Evolutionary conservation across 2,797 vertebrate genomes (phyloP).

Genomic region (Lepus townsendii): DNA sequence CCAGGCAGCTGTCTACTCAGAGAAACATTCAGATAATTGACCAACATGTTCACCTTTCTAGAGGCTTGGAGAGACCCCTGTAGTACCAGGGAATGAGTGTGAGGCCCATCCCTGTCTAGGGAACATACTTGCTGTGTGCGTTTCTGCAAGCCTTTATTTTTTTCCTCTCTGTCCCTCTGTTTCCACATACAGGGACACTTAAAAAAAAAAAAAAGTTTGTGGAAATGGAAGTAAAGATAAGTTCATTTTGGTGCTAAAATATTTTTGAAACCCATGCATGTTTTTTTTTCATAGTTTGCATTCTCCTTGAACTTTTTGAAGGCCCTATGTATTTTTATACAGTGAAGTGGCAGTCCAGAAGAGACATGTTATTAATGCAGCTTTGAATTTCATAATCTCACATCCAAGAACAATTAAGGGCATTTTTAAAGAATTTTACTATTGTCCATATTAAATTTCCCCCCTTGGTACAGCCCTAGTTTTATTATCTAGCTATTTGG

Average conservation of each 20-base stretch:
- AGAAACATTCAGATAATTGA: not conserved
- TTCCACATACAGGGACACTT: not conserved
- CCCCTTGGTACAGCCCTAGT: not conserved
- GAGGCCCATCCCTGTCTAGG: not conserved
- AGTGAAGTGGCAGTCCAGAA: not conserved
- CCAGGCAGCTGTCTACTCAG: not conserved
- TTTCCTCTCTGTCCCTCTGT: not conserved
- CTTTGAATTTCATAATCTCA: constrained; percentile 40
- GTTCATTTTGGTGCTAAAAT: no score
- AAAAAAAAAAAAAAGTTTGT: no score
- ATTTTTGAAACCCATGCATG: no score
- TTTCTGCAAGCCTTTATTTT: not conserved
- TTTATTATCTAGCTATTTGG: constrained; percentile 24
- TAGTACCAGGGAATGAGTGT: not conserved
- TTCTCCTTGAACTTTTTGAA: no score
- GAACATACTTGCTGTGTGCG: not conserved
- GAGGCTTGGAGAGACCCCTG: not conserved
- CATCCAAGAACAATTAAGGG: not conserved
- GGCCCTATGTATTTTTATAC: not conserved
- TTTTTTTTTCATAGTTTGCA: no score
- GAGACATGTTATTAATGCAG: constrained; percentile 19
- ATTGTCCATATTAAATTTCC: constrained; percentile 27
- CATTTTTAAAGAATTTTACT: constrained; percentile 38
- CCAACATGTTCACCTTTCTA: constrained; percentile 13
- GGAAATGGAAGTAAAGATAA: no score